Evolutionary conservation across 2,797 vertebrate genomes (phyloP), one percentile per base, ranked within the genome.

Genomic region (Schizopygopsis pylzovi): DNA sequence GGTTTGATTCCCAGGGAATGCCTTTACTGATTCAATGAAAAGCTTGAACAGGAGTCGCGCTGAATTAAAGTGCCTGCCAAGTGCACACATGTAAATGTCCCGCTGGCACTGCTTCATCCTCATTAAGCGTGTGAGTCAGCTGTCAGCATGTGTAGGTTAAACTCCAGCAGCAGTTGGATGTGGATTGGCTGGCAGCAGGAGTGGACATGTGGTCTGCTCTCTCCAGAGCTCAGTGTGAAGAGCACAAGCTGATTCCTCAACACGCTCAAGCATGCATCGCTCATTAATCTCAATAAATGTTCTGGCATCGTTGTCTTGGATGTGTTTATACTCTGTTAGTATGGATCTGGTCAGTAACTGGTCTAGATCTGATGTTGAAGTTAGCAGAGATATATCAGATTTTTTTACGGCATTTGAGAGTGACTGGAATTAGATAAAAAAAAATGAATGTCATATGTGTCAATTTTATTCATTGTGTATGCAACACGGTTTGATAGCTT

Each of bases 191-290:
- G 79, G 41, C 76, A 72, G 67, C 25, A 28, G 37, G 39, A 10
- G 18, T 28, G 68, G 82, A 54, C 79, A 25, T 68, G 45, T 84
- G 82, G 52, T 77, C 76, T 73, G 22, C 70, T 67, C 75, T 78
- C 87, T 87, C 54, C 61, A 86, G 84, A 82, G 84, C 75, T 83
- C 61, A 68, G 80, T 85, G 67, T 67, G 83, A 85, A 85, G 82
- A 80, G 73, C 86, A 82, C 81, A 71, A 33, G 82, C 84, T 84
- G 70, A 56, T 70, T 81, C 41, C 25, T 6, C 43, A n/a, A 52
- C 79, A 67, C 16, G 2, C 43, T 70, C 47, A 41, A 82, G 39
- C 67, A 72, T 59, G 37, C n/a, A n/a, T 71, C 1, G n/a, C n/a
- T 71, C 39, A 71, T 28, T 59, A 28, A 59, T 70, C 65, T 41